Evolutionary conservation across 2,797 vertebrate genomes (phyloP), one percentile per base, ranked within the genome.

Genomic region (Gadopsis bispinosus): DNA sequence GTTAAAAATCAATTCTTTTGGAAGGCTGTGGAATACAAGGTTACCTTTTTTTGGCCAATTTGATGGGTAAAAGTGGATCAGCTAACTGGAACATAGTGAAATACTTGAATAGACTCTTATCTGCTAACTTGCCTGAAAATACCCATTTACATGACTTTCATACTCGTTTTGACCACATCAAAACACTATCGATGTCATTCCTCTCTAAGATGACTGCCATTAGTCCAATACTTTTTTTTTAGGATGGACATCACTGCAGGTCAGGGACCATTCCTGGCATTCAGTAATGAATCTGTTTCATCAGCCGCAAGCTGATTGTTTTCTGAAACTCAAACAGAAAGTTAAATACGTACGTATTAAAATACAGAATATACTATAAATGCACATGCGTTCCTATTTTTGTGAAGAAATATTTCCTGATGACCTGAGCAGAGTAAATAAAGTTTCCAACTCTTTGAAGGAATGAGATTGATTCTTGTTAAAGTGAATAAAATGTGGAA

Each of bases 371-470:
- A 92, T 86, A 84, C 80, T 87, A 86, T 91, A 89, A 88, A 87
- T 94, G 90, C 92, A 91, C 62, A 87, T 84, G 87, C 51, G 84
- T 92, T 91, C 89, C 85, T 94, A 93, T 94, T 94, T 94, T 94
- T 94, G 88, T 93, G 89, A 91, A 91, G 88, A 93, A 92, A 84
- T 89, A 83, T 91, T 90, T 92, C 91, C 93, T 90, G 89, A 66
- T 80, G 86, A 91, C 70, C 75, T 63, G 78, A 91, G 75, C 77
- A 79, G 79, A 89, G 75, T 91, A 87, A 94, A 92, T 84, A 93
- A 92, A 92, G 81, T 92, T 91, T 92, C 73, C 51, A 82, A 83
- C 81, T 90, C 76, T 81, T 81, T 77, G 66, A 86, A 73, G 78
- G 80, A 77, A 83, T 77, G 55, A 5, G 55, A 71, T 14, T 81